A percentile compares a stretch with the other conserved stretches of the same genome.
phyloP scores from a whole-genome alignment of 2,113 vertebrate species.

The Mastomys coucha region DNA sequence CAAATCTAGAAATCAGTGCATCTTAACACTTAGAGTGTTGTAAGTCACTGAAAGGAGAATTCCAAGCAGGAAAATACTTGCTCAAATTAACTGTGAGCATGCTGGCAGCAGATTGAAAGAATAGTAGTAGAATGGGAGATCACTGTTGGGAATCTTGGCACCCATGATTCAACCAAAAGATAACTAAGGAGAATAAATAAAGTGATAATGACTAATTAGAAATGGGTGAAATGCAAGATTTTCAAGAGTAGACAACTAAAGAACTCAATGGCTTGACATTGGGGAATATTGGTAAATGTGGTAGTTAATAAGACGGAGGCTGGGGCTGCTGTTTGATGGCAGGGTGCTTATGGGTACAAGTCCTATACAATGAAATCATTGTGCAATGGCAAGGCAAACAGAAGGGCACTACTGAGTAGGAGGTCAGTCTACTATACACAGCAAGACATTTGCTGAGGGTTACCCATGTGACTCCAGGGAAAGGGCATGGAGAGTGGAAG shows the following conservation, averaged over 20 bases:
- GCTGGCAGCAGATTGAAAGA: neutral
- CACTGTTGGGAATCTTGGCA: neutral
- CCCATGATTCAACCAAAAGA: neutral
- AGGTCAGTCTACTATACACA: neutral
- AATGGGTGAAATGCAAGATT: neutral
- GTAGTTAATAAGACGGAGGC: neutral
- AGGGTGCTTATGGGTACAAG: neutral
- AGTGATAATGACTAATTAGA: neutral
- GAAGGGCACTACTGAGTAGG: neutral
- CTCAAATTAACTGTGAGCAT: constrained; percentile 24
- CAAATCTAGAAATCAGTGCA: neutral
- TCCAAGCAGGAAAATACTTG: neutral
- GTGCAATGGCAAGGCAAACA: neutral
- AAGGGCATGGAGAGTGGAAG: neutral
- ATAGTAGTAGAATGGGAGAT: neutral
- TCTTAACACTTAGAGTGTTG: neutral
- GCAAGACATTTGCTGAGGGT: neutral
- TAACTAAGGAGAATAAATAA: constrained; percentile 23
- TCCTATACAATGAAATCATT: rapidly evolving
- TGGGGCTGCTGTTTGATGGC: neutral
- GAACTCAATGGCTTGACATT: neutral
- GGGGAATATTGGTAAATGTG: neutral
- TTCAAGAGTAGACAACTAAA: constrained; percentile 22
- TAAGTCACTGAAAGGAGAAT: constrained; percentile 2
- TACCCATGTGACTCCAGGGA: neutral